Base-by-base conservation (phyloP, 2,113 vertebrate species). In the Hipposideros armiger region DNA sequence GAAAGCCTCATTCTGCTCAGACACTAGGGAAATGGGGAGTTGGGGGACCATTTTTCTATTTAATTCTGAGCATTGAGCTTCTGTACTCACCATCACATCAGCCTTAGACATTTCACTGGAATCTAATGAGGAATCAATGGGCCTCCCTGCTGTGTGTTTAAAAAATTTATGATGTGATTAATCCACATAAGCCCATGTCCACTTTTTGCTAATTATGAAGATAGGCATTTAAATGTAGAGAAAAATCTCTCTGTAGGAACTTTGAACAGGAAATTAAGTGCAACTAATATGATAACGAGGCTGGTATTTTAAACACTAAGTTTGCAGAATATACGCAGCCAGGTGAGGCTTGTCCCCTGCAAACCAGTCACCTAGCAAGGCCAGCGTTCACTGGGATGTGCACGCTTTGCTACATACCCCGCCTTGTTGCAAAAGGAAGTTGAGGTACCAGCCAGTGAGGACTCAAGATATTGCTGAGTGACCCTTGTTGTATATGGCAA, bases 221-320 rank as follows among this genome's bases (percentile, higher is more conserved):
- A 80, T 74, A 91, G 62, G 28, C 52, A 70, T 70, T 95, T 82
- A 45, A 90, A 87, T 32, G 32, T 47, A 54, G 47, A 89, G 87
- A 77, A 80, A 76, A 73, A 45, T 81, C 20, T 58, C 66, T n/a
- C 15, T 42, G 14, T 7, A 11, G 20, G 52, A 69, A 54, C 22
- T 30, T 1, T 28, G 32, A 87, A 8, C 52, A 58, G 60, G 50
- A 42, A 64, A 83, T 54, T 24, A 60, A 42, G 73, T 47, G 26
- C 88, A 70, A 78, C 62, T 45, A 26, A 60, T 83, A 50, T 45
- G 52, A 85, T 74, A 76, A 80, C 11, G 60, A 94, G 47, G n/a
- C 7, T 67, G 72, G 47, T 52, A 32, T 56, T 86, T 83, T 73
- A 89, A 58, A 94, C 74, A 67, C 3, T 52, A 14, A 69, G 24